phyloP scores from a whole-genome alignment of 2,888 invertebrate genomes.

The Malthinus flaveolus region DNA sequence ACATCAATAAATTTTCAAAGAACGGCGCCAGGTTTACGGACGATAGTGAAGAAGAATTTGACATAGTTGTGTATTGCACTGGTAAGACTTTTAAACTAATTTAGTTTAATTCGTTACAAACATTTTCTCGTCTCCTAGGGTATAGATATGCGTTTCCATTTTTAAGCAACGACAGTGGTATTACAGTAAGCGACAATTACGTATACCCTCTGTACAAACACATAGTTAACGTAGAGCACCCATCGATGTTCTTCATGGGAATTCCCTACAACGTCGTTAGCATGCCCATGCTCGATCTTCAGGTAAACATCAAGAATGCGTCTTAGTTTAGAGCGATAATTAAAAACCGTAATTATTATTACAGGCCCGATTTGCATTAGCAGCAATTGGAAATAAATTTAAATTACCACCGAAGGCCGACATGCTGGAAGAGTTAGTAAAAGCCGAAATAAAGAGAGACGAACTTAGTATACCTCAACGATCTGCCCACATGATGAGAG shows the following conservation, averaged over 20 bases:
- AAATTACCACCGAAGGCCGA: conserved; percentile 63
- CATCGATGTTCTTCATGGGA: conserved; percentile 82
- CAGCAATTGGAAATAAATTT: conserved; percentile 60
- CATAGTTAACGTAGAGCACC: conserved; percentile 77
- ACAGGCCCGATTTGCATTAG: conserved; percentile 65
- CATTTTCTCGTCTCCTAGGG: conserved; percentile 48
- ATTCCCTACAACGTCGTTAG: conserved; percentile 82
- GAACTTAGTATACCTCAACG: conserved; percentile 53
- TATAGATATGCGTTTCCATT: conserved; percentile 59
- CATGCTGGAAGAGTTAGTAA: conserved; percentile 64
- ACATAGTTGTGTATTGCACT: conserved; percentile 73
- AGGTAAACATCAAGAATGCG: background rate
- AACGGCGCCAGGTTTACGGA: conserved; percentile 61
- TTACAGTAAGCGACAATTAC: conserved; percentile 73
- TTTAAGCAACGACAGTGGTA: conserved; percentile 63
- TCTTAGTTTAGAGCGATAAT: background rate
- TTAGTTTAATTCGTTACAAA: background rate
- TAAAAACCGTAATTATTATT: conserved; percentile 13
- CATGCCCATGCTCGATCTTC: conserved; percentile 59
- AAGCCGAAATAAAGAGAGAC: conserved; percentile 62
- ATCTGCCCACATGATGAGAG: conserved; percentile 1
- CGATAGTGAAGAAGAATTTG: conserved; percentile 61
- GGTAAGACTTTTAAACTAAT: conserved; percentile 54
- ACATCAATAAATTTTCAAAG: conserved; percentile 56
- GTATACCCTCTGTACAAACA: conserved; percentile 86